Evolutionary conservation across 1,140 invertebrate species (phyloP), one percentile per base, ranked within the genome.

Genomic region (Parasteatoda tepidariorum): DNA sequence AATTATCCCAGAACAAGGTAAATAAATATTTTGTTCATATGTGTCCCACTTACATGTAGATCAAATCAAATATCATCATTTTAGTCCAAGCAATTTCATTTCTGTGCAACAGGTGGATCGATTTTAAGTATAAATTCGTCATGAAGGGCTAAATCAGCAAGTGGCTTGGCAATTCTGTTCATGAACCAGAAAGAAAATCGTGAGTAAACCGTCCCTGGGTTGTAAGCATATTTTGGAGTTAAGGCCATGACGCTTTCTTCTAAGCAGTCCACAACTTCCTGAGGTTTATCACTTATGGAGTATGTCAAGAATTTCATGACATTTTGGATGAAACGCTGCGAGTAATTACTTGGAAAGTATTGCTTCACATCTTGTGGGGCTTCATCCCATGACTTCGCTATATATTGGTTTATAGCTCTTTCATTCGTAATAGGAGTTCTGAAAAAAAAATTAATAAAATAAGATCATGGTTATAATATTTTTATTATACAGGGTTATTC

Each of bases 141-240:
- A 24, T 70, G 11, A 0, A 83, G 5, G 3, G 26, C 0, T 13
- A 38, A n/a, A 34, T 83, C 81, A 11, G 68, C 81, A 6, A 73
- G 7, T 15, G 33, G 70, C 30, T 83, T 83, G 28, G 81, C 68
- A 11, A 83, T 6, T 11, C 68, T 73, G 2, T 22, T 48, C 7
- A 83, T 7, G 0, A 83, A 6, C 81, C 81, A 83, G 31, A 34
- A 26, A 2, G 38, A 28, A 18, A 66, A n/a, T 30, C 70, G 31
- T 1, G 68, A 74, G 22, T 74, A 83, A 9, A 74, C 6, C 13
- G 70, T 83, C n/a, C 81, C 84, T 18, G 84, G 84, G 24, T 62
- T 74, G 62, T 85, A 85, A 24, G 71, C 57, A 33, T 85, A 85
- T 31, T 85, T 84, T 3, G 84, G 84, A n/a, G 75, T 31, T n/a